Evolutionary conservation across 2,888 invertebrate genomes (phyloP).

Genomic region (Eupithecia subumbrata): DNA sequence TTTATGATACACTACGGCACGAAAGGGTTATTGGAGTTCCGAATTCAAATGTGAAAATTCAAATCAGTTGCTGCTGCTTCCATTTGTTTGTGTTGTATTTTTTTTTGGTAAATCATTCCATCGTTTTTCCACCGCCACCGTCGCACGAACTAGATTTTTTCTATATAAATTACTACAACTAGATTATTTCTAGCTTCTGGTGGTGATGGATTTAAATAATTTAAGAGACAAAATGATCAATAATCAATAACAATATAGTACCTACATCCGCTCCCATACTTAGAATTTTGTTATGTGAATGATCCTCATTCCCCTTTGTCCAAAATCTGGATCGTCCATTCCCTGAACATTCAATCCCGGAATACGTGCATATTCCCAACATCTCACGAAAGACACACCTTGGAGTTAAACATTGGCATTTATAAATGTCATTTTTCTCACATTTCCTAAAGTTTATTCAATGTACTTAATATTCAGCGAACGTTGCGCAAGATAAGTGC

Average conservation of each 20-base stretch:
- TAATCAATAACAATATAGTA: too few relatives aligned
- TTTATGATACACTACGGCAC: constrained; percentile 38
- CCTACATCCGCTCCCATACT: too few relatives aligned
- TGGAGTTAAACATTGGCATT: not conserved
- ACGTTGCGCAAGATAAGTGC: constrained; percentile 54
- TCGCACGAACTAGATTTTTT: too few relatives aligned
- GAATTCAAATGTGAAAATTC: constrained; percentile 30
- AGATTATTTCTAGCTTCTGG: too few relatives aligned
- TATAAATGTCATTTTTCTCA: constrained; percentile 8
- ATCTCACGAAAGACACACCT: not conserved
- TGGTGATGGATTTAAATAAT: too few relatives aligned
- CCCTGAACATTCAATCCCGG: too few relatives aligned
- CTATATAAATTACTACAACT: too few relatives aligned
- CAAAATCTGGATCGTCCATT: too few relatives aligned
- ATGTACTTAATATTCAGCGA: constrained; percentile 55
- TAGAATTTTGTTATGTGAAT: too few relatives aligned
- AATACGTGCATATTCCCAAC: not conserved
- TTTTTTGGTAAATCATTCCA: not conserved
- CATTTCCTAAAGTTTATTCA: constrained; percentile 38
- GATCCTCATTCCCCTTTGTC: too few relatives aligned
- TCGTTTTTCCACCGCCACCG: too few relatives aligned
- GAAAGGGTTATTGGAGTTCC: constrained; percentile 39
- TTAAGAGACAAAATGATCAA: too few relatives aligned
- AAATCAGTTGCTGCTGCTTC: constrained; percentile 12
- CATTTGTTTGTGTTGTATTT: not conserved